These are phyloP conservation scores for Melanotaenia trifasciata DNA, from an alignment of 2,797 vertebrate genomes.

Conservation along the genomic window DNA sequence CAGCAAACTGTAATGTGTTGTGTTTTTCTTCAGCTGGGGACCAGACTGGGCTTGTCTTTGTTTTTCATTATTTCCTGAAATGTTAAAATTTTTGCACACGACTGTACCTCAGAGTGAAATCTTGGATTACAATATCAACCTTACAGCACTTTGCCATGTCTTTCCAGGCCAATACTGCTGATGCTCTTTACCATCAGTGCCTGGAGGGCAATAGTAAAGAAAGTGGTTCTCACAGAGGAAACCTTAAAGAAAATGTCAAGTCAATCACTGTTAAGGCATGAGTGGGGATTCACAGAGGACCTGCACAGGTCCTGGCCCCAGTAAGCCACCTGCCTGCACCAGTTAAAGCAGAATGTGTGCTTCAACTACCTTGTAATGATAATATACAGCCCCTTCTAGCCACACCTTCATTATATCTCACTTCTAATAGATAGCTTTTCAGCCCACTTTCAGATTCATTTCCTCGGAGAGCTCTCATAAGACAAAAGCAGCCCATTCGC, in stretches of 20 bases:
- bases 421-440: constrained; percentile 40
- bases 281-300: constrained; percentile 30
- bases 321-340: constrained; percentile 31
- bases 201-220: constrained; percentile 3
- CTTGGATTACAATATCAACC: background rate
- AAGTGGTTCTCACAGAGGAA: constrained; percentile 54
- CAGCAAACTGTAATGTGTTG: no score
- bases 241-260: constrained; percentile 48
- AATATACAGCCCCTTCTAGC: constrained; percentile 43
- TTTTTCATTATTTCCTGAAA: background rate
- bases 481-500: constrained; percentile 26
- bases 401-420: constrained; percentile 43
- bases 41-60: no score
- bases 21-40: no score
- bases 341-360: constrained; percentile 13
- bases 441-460: constrained; percentile 30
- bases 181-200: constrained; percentile 22
- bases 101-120: background rate
- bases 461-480: constrained; percentile 35
- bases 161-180: background rate
- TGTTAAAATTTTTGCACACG: background rate
- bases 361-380: constrained; percentile 42
- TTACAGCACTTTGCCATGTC: constrained; percentile 17
- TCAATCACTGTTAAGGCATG: constrained; percentile 41
- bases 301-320: background rate